Base-by-base conservation (phyloP, 2,113 vertebrate species). In the cat (Felis catus) region DNA sequence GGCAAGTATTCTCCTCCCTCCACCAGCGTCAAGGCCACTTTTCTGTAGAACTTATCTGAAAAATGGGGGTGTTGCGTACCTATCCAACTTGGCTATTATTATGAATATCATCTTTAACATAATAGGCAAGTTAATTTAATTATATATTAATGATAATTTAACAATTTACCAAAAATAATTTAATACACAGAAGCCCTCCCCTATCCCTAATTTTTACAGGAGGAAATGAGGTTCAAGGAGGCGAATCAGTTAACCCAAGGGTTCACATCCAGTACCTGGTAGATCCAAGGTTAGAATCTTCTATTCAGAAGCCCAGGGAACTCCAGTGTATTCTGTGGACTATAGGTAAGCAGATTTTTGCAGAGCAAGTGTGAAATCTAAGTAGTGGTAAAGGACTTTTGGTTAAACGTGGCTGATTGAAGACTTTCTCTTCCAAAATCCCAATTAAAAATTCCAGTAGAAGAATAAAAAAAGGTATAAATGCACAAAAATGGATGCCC, bases 401-500 rank as follows among this genome's bases (percentile, higher is more conserved):
- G 83, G 66, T 92, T 97, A 90, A 95, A 95, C 7, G 68, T 12
- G 18, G 63, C 39, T 48, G 61, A 39, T 27, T 7, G 14, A 83
- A 87, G 36, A 61, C 36, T 70, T 61, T 68, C 10, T 76, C 39
- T 76, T 85, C 78, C 51, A 65, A 92, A 80, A 63, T 23, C 33
- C 45, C 48, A 81, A 73, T n/a, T 86, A 92, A 80, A 92, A 92
- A 92, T 96, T 94, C 88, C 36, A 81, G 53, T 53, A 82, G 81
- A 70, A 66, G 51, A 94, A 85, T 85, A 48, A 82, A 87, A 87
- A 86, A 80, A 61, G n/a, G 48, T 82, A 66, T 66, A 78, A 93
- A 66, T 89, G 39, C 41, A 45, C 25, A 48, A 68, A 95, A 92
- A n/a, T 39, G 71, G 79, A 84, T 68, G 45, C 31, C 8, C 15